phyloP scores from a whole-genome alignment of 2,888 invertebrate species.

The Digitonthophagus gazella region DNA sequence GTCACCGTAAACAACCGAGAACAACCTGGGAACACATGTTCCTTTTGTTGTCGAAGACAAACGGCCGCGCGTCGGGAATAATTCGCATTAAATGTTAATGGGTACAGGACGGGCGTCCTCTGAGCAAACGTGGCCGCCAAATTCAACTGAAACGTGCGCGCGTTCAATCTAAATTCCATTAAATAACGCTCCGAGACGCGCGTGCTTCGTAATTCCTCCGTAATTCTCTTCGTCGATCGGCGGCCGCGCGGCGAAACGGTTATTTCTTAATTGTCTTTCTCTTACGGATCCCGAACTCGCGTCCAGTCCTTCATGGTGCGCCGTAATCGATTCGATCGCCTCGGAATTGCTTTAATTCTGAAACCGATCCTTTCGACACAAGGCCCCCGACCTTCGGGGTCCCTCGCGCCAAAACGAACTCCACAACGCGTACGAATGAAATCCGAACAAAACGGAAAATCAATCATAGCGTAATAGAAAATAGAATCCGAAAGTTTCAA shows the following conservation, averaged over 20 bases:
- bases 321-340: conserved; percentile 8
- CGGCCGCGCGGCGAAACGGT: not conserved
- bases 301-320: not conserved
- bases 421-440: not conserved
- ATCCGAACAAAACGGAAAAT: not conserved
- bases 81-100: conserved; percentile 53
- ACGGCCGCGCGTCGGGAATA: conserved; percentile 43
- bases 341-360: conserved; percentile 6
- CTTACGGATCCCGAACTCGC: not conserved
- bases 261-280: conserved; percentile 11
- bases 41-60: conserved; percentile 47
- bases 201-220: not conserved
- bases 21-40: conserved; percentile 49
- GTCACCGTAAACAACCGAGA: conserved; percentile 26
- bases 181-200: conserved; percentile 3
- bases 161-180: conserved; percentile 11
- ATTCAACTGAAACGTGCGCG: conserved; percentile 1
- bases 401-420: not conserved
- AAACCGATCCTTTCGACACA: not conserved
- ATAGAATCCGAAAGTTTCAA: too few relatives aligned
- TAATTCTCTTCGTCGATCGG: not conserved
- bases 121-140: conserved; percentile 6
- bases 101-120: conserved; percentile 41
- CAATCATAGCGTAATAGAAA: not conserved
- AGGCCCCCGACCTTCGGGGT: not conserved